Evolutionary conservation across 2,797 vertebrate genomes (phyloP), one percentile per base, ranked within the genome.

Genomic region (Naso thynnoides): DNA sequence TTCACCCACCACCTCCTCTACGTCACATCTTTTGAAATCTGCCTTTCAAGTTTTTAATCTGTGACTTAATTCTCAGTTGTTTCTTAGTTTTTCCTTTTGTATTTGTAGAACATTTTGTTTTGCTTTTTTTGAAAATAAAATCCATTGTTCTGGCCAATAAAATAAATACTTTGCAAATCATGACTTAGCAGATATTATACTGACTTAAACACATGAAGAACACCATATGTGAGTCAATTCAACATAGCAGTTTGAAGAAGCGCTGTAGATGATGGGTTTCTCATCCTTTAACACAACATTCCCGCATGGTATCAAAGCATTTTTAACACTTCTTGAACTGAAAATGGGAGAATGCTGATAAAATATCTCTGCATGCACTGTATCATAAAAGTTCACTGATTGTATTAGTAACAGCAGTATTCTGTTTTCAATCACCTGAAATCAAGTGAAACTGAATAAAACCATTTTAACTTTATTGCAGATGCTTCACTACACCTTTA

Each of bases 1-100:
- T 49, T 58, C 70, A 79, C 48, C 67, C 78, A 49, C 73, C 90
- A 44, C 58, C 68, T 76, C 42, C 84, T 54, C 57, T 87, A 13
- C 65, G 21, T 18, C 82, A 92, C 49, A 21, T 70, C 50, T 5
- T 39, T 13, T 54, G 24, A 74, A n/a, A 6, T 36, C 19, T 23
- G n/a, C 14, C 2, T 2, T 58, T 66, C 15, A 10, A 14, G 49
- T n/a, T 6, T 65, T 13, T 49, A 8, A 78, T 41, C 19, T 42
- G 27, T 53, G 5, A 45, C 19, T 23, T 38, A 2, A n/a, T n/a
- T n/a, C n/a, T n/a, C n/a, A n/a, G n/a, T n/a, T 33, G 13, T 52
- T 18, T 26, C 9, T 41, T 26, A 1, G 2, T 15, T 44, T 5
- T 38, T 48, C 38, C 3, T 4, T 33, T 31, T 42, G 24, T 1